These are phyloP conservation scores for Pinctada fucata DNA, from an alignment of 2,888 invertebrate genomes.

Conservation along the genomic window DNA sequence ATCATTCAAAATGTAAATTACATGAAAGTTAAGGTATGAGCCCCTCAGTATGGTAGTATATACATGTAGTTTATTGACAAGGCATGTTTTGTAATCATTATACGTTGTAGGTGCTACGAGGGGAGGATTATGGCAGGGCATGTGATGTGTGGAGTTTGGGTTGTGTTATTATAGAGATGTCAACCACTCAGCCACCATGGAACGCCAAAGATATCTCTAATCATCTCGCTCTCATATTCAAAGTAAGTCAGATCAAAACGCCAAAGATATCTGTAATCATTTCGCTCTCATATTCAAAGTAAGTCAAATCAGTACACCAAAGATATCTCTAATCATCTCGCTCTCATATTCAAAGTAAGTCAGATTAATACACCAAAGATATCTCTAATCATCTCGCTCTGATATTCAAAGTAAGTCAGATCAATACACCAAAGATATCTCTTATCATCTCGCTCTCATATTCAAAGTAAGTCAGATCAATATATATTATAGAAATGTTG, in stretches of 20 bases:
- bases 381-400: conserved; percentile 78
- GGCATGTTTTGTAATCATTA: no score
- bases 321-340: conserved; percentile 77
- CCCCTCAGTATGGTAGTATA: no score
- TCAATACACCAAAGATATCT: conserved; percentile 77
- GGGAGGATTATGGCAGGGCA: conserved; percentile 78
- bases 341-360: conserved; percentile 78
- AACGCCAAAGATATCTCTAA: conserved; percentile 77
- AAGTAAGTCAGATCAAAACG: conserved; percentile 72
- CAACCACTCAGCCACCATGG: conserved; percentile 78
- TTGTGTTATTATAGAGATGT: conserved; percentile 79
- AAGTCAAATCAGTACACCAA: conserved; percentile 71
- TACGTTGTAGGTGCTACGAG: conserved; percentile 75
- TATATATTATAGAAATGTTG: conserved; percentile 56
- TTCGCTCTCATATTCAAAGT: conserved; percentile 78
- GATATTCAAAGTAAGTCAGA: conserved; percentile 77
- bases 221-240: conserved; percentile 78
- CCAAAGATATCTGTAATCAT: conserved; percentile 77
- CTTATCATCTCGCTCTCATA: conserved; percentile 78
- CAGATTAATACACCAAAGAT: conserved; percentile 72
- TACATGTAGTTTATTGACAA: no score
- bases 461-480: conserved; percentile 76
- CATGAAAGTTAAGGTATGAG: no score
- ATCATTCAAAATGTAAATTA: no score
- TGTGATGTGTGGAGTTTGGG: conserved; percentile 79